phyloP scores from a whole-genome alignment of 1,140 invertebrate genomes.

The Epicauta chinensis region DNA sequence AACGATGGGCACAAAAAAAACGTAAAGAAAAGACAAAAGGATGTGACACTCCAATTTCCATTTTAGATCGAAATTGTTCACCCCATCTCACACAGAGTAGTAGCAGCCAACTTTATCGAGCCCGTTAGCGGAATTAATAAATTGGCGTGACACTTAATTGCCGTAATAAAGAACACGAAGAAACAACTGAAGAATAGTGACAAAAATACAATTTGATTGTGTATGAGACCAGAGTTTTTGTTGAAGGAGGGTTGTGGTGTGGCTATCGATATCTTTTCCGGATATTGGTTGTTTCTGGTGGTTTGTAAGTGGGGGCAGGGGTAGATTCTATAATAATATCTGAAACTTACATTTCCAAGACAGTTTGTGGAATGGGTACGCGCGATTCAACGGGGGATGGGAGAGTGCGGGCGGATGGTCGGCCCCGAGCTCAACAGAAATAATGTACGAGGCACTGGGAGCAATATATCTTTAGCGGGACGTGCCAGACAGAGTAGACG shows the following conservation, averaged over 20 bases:
- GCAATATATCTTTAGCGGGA: conserved; percentile 42
- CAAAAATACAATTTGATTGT: conserved; percentile 14
- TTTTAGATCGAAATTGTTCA: conserved; percentile 40
- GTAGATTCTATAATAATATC: conserved; percentile 11
- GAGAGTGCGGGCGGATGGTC: conserved; percentile 15
- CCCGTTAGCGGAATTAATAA: conserved; percentile 27
- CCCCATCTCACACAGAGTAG: too few species aligned
- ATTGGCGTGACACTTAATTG: conserved; percentile 23
- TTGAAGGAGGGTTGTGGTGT: not conserved
- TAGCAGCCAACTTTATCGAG: not conserved
- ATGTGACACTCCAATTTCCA: conserved; percentile 43
- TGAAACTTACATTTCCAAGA: conserved; percentile 19
- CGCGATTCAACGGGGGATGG: conserved; percentile 11
- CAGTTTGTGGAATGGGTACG: conserved; percentile 5
- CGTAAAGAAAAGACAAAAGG: conserved; percentile 38
- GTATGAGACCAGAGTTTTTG: not conserved
- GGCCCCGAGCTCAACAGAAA: conserved; percentile 37
- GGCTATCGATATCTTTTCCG: conserved; percentile 11
- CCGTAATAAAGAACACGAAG: conserved; percentile 13
- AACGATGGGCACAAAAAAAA: conserved; percentile 35
- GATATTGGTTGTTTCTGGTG: conserved; percentile 12
- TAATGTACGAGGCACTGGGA: conserved; percentile 44
- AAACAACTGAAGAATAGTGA: conserved; percentile 10
- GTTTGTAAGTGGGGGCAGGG: conserved; percentile 8
- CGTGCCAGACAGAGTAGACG: conserved; percentile 42